Evolutionary conservation across 2,797 vertebrate species (phyloP), one percentile per base, ranked within the genome.

Genomic region (Notolabrus celidotus): DNA sequence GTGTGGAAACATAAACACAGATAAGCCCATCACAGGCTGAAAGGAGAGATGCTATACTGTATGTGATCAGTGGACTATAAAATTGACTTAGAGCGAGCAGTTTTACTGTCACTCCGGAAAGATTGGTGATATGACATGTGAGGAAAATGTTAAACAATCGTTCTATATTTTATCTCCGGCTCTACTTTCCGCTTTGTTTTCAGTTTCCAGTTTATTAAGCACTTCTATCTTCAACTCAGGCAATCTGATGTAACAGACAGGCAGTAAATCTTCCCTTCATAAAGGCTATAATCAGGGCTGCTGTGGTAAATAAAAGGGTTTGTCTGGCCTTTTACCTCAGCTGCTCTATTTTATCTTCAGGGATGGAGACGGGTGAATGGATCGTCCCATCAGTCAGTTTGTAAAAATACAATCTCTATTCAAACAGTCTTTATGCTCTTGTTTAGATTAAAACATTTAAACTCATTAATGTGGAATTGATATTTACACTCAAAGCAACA

Each of bases 41-140:
- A 74, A 54, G 60, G 47, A 68, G 82, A 53, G 50, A 43, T 17
- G 58, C 68, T 55, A 25, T 47, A 53, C 52, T 29, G 52, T 27
- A 27, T 62, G 63, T 76, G 80, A 89, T 88, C 86, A 83, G 59
- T 86, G 83, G 58, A 52, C 89, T 89, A 81, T 89, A 92, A 91
- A 92, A 92, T 89, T 85, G 89, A 86, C 82, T 85, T 61, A 72
- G 77, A 85, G 72, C 20, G 25, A 78, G 71, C 71, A 73, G 75
- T 83, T 86, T 86, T 72, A 82, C 80, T 70, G 82, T 80, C 72
- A 78, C 72, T 76, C 22, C 36, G 63, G 53, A 63, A 68, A 76
- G 67, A 85, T 70, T 54, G 62, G 58, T 56, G 76, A 75, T 83
- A 62, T 69, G 73, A 87, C 84, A 79, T 49, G 42, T 67, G 74